Percentiles rank a stretch among this genome's conserved stretches.
Conservation (phyloP, 2,797 vertebrate species). For the Phataginus tricuspis region DNA sequence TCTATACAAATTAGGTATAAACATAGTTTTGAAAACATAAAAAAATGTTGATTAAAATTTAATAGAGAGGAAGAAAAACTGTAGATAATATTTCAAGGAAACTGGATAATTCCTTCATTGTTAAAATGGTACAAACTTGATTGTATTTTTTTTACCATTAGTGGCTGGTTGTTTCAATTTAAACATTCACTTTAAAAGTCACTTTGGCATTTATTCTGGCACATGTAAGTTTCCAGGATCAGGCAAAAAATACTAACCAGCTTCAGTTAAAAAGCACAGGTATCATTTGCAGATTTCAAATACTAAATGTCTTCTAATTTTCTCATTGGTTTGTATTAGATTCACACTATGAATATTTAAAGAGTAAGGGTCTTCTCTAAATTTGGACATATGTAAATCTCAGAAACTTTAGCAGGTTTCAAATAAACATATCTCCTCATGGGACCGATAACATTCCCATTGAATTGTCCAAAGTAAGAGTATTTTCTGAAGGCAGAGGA, state of each 20-base stretch:
- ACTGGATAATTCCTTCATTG: neutral
- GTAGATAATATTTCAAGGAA: neutral
- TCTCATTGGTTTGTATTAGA: neutral
- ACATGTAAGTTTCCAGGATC: neutral
- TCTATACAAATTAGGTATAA: neutral
- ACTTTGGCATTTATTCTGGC: neutral
- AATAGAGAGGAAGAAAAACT: neutral
- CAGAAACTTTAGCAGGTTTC: neutral
- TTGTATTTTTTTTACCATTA: neutral
- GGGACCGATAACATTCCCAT: neutral
- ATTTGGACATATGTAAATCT: neutral
- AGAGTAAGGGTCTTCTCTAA: neutral
- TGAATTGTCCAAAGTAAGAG: constrained; percentile 30
- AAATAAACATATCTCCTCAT: neutral
- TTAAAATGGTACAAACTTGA: neutral
- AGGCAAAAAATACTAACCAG: neutral
- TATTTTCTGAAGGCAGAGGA: constrained; percentile 73
- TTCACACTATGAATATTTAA: neutral
- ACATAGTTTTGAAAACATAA: neutral
- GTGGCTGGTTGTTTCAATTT: neutral
- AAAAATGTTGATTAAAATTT: neutral
- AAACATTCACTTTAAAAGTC: neutral
- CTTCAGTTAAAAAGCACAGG: neutral
- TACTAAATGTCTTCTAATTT: neutral
- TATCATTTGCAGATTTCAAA: neutral